These are phyloP conservation scores for Campoletis sonorensis DNA, from an alignment of 1,140 invertebrate genomes.

Conservation along the genomic window DNA sequence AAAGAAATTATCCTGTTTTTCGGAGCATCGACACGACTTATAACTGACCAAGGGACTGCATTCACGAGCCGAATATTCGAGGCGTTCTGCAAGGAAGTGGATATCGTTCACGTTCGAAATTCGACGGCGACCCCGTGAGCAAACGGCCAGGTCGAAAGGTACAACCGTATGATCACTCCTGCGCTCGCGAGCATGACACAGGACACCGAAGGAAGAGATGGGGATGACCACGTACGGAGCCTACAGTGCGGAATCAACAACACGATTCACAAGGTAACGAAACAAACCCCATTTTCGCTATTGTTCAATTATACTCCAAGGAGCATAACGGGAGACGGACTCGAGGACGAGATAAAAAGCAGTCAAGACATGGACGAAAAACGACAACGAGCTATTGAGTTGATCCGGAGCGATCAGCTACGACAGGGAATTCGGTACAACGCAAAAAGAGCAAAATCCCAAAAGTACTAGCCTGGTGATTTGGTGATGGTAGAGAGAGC, in stretches of 20 bases:
- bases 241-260: background rate
- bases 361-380: no score
- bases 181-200: no score
- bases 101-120: constrained; percentile 59
- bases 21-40: constrained; percentile 56
- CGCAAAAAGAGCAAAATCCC: no score
- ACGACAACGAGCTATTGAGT: no score
- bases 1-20: constrained; percentile 54
- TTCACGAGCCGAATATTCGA: constrained; percentile 64
- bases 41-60: constrained; percentile 58
- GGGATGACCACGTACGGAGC: background rate
- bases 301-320: background rate
- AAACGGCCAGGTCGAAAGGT: no score
- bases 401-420: no score
- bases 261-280: background rate
- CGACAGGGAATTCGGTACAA: no score
- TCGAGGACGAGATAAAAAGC: background rate
- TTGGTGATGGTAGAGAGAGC: no score
- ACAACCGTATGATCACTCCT: no score
- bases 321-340: background rate
- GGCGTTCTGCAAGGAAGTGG: constrained; percentile 53
- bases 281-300: background rate
- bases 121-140: constrained; percentile 51
- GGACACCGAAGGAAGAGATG: background rate
- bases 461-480: no score